A percentile compares a stretch with the other conserved stretches of the same genome.
These are phyloP conservation scores for Xenopus borealis DNA, from an alignment of 2,113 vertebrate genomes.

Conservation along the genomic window DNA sequence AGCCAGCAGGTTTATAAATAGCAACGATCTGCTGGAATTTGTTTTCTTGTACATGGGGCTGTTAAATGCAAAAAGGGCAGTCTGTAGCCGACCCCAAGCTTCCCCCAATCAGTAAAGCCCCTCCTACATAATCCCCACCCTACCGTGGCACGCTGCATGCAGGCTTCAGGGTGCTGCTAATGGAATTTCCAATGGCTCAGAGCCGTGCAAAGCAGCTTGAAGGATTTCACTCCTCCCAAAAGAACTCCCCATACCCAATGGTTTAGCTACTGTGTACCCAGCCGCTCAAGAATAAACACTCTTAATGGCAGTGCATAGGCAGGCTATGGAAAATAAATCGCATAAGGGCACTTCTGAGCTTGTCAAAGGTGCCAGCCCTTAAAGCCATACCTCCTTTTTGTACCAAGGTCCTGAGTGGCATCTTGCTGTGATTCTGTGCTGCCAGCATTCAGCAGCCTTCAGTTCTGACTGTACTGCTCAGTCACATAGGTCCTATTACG, in stretches of 20 bases:
- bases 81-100: too few relatives aligned
- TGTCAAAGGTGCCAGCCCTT: background rate
- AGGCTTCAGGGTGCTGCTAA: constrained; percentile 4
- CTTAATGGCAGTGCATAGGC: background rate
- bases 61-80: too few relatives aligned
- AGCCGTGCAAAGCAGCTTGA: constrained; percentile 8
- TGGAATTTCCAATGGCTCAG: background rate
- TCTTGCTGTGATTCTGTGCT: background rate
- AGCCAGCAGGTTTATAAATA: too few relatives aligned
- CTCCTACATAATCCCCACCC: constrained; percentile 16
- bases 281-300: background rate
- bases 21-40: too few relatives aligned
- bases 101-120: too few relatives aligned
- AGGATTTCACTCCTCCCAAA: constrained; percentile 7
- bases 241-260: background rate
- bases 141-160: constrained; percentile 3
- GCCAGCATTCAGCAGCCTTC: background rate
- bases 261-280: constrained; percentile 2
- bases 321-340: background rate
- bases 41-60: too few relatives aligned
- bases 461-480: background rate
- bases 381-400: background rate
- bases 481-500: background rate
- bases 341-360: background rate
- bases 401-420: background rate